Conservation (phyloP, 2,797 vertebrate genomes). For the Scolopax bukidnonensis region DNA sequence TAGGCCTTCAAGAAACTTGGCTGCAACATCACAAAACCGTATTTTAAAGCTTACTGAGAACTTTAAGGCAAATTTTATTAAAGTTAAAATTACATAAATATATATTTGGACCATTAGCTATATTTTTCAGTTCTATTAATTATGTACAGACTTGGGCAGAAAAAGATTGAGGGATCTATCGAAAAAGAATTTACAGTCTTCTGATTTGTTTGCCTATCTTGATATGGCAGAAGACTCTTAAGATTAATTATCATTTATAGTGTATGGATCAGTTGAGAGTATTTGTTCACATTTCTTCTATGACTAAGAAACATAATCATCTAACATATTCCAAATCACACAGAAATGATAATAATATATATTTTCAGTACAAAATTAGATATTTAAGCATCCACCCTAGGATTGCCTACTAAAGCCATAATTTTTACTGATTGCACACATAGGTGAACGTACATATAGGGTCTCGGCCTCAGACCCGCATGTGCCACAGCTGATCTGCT, state of each 20-base stretch:
- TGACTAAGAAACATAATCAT: background rate
- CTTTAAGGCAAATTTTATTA: background rate
- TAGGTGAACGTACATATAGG: background rate
- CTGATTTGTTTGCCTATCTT: background rate
- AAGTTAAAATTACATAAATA: background rate
- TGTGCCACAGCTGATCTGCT: background rate
- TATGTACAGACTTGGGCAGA: background rate
- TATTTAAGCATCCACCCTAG: background rate
- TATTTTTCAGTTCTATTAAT: background rate
- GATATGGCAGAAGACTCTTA: background rate
- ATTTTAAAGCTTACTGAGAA: background rate
- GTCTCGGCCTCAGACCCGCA: background rate
- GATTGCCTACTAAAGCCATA: background rate
- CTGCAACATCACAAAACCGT: background rate
- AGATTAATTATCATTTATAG: background rate
- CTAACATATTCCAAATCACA: background rate
- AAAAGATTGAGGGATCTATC: background rate
- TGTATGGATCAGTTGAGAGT: background rate
- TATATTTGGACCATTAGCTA: background rate
- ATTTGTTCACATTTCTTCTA: background rate
- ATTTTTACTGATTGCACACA: background rate
- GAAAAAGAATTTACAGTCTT: background rate
- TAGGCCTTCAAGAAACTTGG: background rate
- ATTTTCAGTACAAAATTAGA: background rate
- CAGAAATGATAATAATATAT: background rate